A percentile compares a stretch with the other conserved stretches of the same genome.
phyloP scores from a whole-genome alignment of 2,113 vertebrate genomes.

The Eira barbara region DNA sequence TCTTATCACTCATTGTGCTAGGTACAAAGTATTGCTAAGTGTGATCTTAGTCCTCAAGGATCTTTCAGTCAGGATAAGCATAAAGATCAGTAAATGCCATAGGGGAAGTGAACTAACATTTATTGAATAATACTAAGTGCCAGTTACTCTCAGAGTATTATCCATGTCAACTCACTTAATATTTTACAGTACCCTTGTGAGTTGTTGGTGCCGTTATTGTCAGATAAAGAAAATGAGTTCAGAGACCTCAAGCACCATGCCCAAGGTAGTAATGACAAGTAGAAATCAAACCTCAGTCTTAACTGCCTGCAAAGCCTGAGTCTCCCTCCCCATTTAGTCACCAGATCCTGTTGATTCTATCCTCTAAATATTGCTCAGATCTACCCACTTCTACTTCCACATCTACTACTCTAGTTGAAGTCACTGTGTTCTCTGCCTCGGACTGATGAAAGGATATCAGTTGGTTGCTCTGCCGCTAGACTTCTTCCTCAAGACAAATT shows the following conservation, averaged over 20 bases:
- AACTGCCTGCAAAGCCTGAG: not conserved
- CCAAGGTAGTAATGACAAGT: not conserved
- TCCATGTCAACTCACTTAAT: not conserved
- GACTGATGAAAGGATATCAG: not conserved
- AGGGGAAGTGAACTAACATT: not conserved
- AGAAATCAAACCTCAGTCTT: not conserved
- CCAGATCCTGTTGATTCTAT: not conserved
- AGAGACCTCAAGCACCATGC: not conserved
- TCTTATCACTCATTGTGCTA: not conserved
- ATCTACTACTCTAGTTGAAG: not conserved
- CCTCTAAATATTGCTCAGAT: not conserved
- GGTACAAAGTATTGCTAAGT: not conserved
- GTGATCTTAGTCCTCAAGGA: not conserved
- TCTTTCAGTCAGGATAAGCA: not conserved
- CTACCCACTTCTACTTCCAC: not conserved
- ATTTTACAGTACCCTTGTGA: not conserved
- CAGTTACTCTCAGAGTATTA: not conserved
- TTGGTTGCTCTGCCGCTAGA: not conserved
- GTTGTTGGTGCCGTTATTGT: not conserved
- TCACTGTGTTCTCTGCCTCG: not conserved
- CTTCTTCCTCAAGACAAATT: not conserved
- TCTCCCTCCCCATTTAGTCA: not conserved
- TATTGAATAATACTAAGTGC: not conserved
- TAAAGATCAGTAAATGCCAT: not conserved
- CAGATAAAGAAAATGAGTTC: not conserved